These are phyloP conservation scores for Asteroscopus sphinx DNA, from an alignment of 2,888 invertebrate genomes.

Conservation along the genomic window DNA sequence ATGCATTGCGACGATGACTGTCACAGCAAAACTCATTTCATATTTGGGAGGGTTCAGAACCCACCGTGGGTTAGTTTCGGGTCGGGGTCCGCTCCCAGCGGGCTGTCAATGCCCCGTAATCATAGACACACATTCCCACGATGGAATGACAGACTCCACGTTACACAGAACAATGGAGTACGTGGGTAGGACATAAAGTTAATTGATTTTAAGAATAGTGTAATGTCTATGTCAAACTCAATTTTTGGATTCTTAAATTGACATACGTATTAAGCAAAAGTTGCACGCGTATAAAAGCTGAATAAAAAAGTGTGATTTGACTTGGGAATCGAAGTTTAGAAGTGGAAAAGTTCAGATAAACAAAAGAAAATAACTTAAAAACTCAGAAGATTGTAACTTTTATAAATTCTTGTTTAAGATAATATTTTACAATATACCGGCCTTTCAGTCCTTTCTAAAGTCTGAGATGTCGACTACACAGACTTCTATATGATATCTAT, in stretches of 20 bases:
- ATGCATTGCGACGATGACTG: conserved; percentile 58
- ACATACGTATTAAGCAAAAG: conserved; percentile 11
- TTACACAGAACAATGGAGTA: conserved; percentile 49
- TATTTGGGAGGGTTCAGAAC: conserved; percentile 64
- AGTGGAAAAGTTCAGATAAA: conserved; percentile 19
- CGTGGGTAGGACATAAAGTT: conserved; percentile 40
- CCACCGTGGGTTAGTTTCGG: conserved; percentile 38
- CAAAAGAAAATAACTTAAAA: conserved; percentile 35
- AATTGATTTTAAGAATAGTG: conserved; percentile 49
- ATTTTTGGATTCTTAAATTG: not conserved
- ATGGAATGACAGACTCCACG: conserved; percentile 46
- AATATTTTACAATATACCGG: not conserved
- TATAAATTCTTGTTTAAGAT: conserved; percentile 13
- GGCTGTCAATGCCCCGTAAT: conserved; percentile 53
- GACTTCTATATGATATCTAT: no score
- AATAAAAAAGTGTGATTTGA: conserved; percentile 32
- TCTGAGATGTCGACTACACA: not conserved
- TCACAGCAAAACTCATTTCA: conserved; percentile 57
- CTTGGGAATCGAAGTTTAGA: conserved; percentile 43
- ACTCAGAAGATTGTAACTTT: conserved; percentile 28
- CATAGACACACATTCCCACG: conserved; percentile 59
- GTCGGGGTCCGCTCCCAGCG: conserved; percentile 46
- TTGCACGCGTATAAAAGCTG: conserved; percentile 14
- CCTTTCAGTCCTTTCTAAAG: no score
- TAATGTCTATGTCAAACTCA: conserved; percentile 20